Conservation (phyloP, 2,113 vertebrate genomes). For the Entelurus aequoreus region DNA sequence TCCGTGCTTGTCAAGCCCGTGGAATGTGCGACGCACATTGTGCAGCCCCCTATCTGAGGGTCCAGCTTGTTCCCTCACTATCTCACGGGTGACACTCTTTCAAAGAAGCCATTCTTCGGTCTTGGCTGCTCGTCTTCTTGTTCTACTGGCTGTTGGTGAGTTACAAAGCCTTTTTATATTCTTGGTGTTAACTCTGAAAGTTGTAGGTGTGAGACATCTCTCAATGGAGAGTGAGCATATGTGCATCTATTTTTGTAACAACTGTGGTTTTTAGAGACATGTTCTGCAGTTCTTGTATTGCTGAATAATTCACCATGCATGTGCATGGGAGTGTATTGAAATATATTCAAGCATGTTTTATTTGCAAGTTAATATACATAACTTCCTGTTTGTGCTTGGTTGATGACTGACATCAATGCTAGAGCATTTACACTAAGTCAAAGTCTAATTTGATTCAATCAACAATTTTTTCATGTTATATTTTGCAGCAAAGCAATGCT, state of each 20-base stretch:
- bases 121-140: background rate
- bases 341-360: too few relatives aligned
- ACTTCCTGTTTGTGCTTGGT: too few relatives aligned
- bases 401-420: too few relatives aligned
- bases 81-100: background rate
- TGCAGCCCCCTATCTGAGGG: conserved; percentile 38
- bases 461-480: too few relatives aligned
- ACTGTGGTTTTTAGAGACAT: too few relatives aligned
- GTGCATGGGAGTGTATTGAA: too few relatives aligned
- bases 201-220: conserved; percentile 10
- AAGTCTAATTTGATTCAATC: too few relatives aligned
- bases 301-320: too few relatives aligned
- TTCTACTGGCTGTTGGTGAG: conserved; percentile 46
- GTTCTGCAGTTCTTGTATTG: too few relatives aligned
- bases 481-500: too few relatives aligned
- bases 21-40: conserved; percentile 62
- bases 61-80: conserved; percentile 21
- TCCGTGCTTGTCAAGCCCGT: conserved; percentile 58
- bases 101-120: background rate
- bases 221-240: background rate
- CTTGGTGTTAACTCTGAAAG: conserved; percentile 18
- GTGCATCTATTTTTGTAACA: conserved; percentile 36
- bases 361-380: too few relatives aligned
- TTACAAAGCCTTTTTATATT: conserved; percentile 2
- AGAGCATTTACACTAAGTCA: too few relatives aligned